These are phyloP conservation scores for Tiliacea aurago DNA, from an alignment of 2,888 invertebrate genomes.

Conservation along the genomic window DNA sequence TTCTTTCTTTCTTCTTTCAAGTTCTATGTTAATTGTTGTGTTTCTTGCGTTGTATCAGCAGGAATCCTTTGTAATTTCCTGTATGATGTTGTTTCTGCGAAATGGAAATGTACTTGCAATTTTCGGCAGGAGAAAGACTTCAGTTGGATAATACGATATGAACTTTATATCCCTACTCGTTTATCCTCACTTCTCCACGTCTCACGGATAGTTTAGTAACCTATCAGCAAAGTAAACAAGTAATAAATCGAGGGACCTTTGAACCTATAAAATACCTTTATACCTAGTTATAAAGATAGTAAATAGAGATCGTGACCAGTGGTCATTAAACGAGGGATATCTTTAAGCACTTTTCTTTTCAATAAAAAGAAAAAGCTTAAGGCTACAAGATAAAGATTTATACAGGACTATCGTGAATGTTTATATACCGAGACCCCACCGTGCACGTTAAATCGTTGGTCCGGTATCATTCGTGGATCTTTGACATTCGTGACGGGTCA, in stretches of 20 bases:
- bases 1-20: too few species aligned
- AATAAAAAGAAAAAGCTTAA: background rate
- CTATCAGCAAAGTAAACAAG: background rate
- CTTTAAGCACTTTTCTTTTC: slow-evolving; percentile 10
- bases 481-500: too few species aligned
- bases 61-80: too few species aligned
- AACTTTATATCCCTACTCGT: background rate
- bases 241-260: slow-evolving; percentile 16
- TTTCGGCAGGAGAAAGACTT: background rate
- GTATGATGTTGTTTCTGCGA: too few species aligned
- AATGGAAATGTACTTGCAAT: too few species aligned
- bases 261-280: slow-evolving; percentile 21
- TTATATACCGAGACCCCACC: too few species aligned
- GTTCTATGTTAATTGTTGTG: too few species aligned
- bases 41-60: too few species aligned
- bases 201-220: background rate
- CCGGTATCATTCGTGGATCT: too few species aligned
- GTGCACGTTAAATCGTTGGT: too few species aligned
- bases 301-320: slow-evolving; percentile 21
- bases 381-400: background rate
- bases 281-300: too few species aligned
- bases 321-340: slow-evolving; percentile 28
- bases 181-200: background rate
- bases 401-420: background rate
- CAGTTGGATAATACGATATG: background rate